These are phyloP conservation scores for Spilarctia lutea DNA, from an alignment of 2,888 invertebrate species.

Conservation along the genomic window DNA sequence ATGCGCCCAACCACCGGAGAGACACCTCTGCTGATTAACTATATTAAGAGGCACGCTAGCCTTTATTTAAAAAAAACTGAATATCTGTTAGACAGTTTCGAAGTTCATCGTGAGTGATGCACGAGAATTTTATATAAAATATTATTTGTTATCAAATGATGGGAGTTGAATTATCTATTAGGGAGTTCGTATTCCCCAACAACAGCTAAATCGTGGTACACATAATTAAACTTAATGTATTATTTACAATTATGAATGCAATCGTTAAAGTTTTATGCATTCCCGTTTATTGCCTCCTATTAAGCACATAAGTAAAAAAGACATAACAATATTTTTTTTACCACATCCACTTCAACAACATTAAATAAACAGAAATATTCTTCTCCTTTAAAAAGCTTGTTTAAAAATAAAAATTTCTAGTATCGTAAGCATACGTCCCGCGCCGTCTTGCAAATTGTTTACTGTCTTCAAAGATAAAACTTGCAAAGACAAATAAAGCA, in stretches of 20 bases:
- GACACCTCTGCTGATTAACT: no score
- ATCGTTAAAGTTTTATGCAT: neutral
- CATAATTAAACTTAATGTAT: neutral
- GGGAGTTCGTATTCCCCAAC: neutral
- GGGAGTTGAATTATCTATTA: neutral
- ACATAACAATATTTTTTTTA: neutral
- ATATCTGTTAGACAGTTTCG: no score
- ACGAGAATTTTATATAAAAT: no score
- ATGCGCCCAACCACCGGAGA: no score
- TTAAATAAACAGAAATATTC: conserved; percentile 22
- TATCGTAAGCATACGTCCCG: conserved; percentile 25
- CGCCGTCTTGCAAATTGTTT: conserved; percentile 43
- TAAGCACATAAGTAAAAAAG: neutral
- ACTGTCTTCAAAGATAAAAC: conserved; percentile 32
- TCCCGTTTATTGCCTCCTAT: neutral
- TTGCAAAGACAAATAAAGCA: conserved; percentile 42
- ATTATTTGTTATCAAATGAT: neutral
- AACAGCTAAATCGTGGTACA: neutral
- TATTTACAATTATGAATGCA: neutral
- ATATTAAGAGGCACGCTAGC: no score
- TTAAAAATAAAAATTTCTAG: conserved; percentile 35
- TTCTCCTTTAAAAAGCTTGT: conserved; percentile 34
- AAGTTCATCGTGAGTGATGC: no score
- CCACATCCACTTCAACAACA: neutral
- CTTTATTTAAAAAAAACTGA: no score